Conservation (phyloP, 2,797 vertebrate genomes). For the Synanceia verrucosa region DNA sequence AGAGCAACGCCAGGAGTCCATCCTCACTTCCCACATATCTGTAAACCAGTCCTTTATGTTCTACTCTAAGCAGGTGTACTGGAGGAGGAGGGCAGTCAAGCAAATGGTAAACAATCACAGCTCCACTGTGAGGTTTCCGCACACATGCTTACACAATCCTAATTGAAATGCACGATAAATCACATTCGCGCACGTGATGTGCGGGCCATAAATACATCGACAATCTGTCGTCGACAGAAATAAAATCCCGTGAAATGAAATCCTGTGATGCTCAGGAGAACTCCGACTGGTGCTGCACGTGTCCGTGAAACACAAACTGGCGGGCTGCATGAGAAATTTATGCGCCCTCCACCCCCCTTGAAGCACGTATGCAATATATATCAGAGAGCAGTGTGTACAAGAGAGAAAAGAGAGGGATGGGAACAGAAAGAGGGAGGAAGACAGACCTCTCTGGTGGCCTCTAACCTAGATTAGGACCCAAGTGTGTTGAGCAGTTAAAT, state of each 20-base stretch:
- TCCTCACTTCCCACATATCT: conserved; percentile 8
- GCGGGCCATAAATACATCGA: conserved; percentile 38
- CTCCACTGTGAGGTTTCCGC: neutral
- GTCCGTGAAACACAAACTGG: conserved; percentile 62
- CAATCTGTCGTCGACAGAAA: conserved; percentile 55
- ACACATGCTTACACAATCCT: conserved; percentile 18
- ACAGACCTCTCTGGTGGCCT: conserved; percentile 62
- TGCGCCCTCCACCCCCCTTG: conserved; percentile 51
- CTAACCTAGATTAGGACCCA: conserved; percentile 78
- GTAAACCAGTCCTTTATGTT: conserved; percentile 10
- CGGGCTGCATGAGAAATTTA: conserved; percentile 70
- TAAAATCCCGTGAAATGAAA: conserved; percentile 80
- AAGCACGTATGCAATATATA: conserved; percentile 65
- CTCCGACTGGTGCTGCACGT: conserved; percentile 60
- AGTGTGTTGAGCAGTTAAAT: conserved; percentile 70
- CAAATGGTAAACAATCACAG: conserved; percentile 16
- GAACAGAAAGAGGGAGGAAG: conserved; percentile 2
- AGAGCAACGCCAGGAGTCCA: neutral
- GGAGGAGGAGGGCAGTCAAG: conserved; percentile 9
- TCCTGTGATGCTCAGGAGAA: conserved; percentile 63
- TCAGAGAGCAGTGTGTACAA: conserved; percentile 36
- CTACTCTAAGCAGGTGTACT: neutral
- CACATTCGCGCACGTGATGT: conserved; percentile 20
- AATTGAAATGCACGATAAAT: conserved; percentile 48
- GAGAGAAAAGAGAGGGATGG: neutral